Base-by-base conservation (phyloP, 2,797 vertebrate species). In the Sebastes hubbsi region DNA sequence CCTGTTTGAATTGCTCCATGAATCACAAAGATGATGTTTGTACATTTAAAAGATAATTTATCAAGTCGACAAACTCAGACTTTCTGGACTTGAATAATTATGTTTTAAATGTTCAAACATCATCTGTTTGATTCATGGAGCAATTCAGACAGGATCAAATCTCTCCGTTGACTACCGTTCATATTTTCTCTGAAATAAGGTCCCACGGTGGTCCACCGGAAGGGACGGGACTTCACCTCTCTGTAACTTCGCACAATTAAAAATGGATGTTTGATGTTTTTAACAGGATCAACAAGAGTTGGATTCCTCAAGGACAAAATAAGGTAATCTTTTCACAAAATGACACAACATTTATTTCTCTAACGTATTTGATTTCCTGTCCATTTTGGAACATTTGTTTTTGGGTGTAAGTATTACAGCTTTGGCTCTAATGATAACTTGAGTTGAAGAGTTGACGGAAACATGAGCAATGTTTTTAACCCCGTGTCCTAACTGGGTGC, bases 211-310 rank as follows among this genome's bases (percentile, higher is more conserved):
- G 42, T 18, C 42, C 42, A 46, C 42, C 14, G 42, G 42, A 46
- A 46, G 42, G 16, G 16, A 16, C 6, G 42, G 6, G 16, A 46
- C 42, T 18, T 18, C 16, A 46, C 14, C 14, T 46, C n/a, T 59
- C n/a, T 59, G 14, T 14, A 14, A 12, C 25, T 46, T 12, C 20
- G 1, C 16, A 36, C 1, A 29, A 6, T 8, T 20, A 32, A 67
- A 16, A 13, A 2, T 77, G 2, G 1, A 1, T 70, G 3, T 61
- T 76, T 81, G 14, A 18, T 82, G 20, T 81, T 75, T 83, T 86
- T 22, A 8, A 86, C 91, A 96, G 96, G 92, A 64, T 93, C 93
- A 14, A 65, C 89, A 3, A 95, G 92, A 73, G 59, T 92, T 27
- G 96, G 94, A 30, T 95, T 95, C 49, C 22, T 94, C 27, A 91